Conservation (phyloP, 1,140 invertebrate genomes). For the Drosophila orosa region DNA sequence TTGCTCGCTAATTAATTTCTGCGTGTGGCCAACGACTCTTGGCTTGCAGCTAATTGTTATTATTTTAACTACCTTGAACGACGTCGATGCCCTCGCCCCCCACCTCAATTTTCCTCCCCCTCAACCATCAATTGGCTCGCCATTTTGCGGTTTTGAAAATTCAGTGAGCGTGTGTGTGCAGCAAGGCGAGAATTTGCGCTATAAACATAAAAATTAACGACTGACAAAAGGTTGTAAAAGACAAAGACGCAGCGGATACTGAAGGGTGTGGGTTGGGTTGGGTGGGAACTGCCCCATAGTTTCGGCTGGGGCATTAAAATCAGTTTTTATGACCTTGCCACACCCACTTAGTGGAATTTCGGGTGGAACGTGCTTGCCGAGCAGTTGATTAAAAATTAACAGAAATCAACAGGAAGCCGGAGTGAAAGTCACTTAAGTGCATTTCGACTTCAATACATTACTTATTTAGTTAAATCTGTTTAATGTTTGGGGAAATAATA, state of each 20-base stretch:
- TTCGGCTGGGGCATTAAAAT: constrained; percentile 69
- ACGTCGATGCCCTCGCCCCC: constrained; percentile 8
- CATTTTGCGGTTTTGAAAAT: constrained; percentile 71
- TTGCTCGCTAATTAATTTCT: constrained; percentile 73
- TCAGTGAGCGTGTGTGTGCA: constrained; percentile 69
- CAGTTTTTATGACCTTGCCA: constrained; percentile 74
- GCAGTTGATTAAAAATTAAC: constrained; percentile 77
- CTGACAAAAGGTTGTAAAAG: constrained; percentile 81
- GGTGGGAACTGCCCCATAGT: constrained; percentile 29
- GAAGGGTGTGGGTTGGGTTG: constrained; percentile 2
- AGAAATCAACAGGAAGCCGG: constrained; percentile 38
- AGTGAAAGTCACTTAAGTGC: background rate
- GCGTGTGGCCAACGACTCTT: constrained; percentile 73
- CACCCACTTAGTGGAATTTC: constrained; percentile 53
- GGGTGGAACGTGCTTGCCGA: constrained; percentile 44
- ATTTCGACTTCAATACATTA: background rate
- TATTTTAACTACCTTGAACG: constrained; percentile 72
- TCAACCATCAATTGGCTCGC: constrained; percentile 30
- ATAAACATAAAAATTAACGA: constrained; percentile 84
- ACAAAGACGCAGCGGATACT: constrained; percentile 53
- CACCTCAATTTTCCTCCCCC: background rate
- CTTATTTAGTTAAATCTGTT: constrained; percentile 1
- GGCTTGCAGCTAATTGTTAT: constrained; percentile 79
- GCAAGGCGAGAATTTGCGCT: constrained; percentile 78
- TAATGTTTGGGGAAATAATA: background rate